Conservation (phyloP, 2,888 invertebrate species). For the Meteorus cinctellus region DNA sequence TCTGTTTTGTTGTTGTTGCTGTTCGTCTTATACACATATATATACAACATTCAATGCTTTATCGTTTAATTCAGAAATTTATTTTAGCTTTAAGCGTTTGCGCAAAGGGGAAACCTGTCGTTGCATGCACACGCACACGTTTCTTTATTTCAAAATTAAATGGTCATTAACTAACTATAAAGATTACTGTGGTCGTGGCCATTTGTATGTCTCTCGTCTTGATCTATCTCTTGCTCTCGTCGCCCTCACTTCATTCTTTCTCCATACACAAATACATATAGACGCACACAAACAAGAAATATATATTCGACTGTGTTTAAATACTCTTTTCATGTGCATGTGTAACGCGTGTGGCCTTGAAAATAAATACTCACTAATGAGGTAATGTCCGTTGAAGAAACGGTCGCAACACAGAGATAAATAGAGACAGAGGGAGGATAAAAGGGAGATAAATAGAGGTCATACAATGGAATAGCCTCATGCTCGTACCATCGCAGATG, state of each 20-base stretch:
- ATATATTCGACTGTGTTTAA: neutral
- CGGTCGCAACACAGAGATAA: neutral
- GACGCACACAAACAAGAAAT: neutral
- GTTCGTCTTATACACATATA: neutral
- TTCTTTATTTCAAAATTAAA: constrained; percentile 47
- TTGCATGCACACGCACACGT: constrained; percentile 16
- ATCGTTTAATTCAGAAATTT: constrained; percentile 1
- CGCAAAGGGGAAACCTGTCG: constrained; percentile 18
- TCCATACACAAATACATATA: neutral
- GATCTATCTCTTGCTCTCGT: constrained; percentile 5
- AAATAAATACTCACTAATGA: constrained; percentile 56
- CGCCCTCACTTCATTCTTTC: constrained; percentile 8
- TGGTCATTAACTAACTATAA: constrained; percentile 50
- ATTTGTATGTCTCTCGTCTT: constrained; percentile 6
- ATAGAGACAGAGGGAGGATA: constrained; percentile 1
- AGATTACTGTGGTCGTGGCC: constrained; percentile 39
- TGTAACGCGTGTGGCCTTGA: constrained; percentile 49
- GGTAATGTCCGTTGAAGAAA: constrained; percentile 42
- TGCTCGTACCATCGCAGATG: constrained; percentile 3
- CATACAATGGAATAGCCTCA: neutral
- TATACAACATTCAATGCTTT: constrained; percentile 2
- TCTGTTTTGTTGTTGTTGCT: neutral
- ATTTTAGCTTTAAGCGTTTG: neutral
- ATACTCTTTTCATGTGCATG: constrained; percentile 1
- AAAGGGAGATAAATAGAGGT: constrained; percentile 19